phyloP scores from a whole-genome alignment of 2,113 vertebrate genomes.

The Epinephelus cyanopodus region DNA sequence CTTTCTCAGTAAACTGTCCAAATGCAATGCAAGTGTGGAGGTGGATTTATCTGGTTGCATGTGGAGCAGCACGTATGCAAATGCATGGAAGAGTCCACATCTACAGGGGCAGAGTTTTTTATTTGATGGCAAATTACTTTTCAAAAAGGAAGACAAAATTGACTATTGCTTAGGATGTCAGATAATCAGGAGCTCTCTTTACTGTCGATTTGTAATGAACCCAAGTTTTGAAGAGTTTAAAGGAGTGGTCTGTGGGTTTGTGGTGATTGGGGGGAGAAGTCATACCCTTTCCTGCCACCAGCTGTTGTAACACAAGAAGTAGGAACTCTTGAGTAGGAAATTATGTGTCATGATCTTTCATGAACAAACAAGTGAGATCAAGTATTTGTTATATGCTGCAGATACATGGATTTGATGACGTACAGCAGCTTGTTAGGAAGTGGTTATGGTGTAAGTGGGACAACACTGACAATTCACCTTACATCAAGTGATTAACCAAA shows the following conservation, averaged over 20 bases:
- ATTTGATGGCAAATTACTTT: not conserved
- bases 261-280: not conserved
- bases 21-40: slow-evolving; percentile 2
- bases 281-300: not conserved
- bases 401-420: not conserved
- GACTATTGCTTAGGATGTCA: not conserved
- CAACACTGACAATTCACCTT: not conserved
- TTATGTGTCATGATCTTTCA: not conserved
- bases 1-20: slow-evolving; percentile 4
- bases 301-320: not conserved
- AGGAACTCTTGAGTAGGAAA: not conserved
- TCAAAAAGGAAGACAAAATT: not conserved
- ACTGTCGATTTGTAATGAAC: not conserved
- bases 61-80: not conserved
- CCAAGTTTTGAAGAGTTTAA: not conserved
- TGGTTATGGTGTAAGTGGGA: not conserved
- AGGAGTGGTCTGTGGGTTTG: not conserved
- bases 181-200: not conserved
- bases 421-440: not conserved
- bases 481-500: not conserved
- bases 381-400: not conserved
- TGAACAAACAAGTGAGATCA: not conserved
- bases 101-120: not conserved
- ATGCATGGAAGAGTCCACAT: not conserved
- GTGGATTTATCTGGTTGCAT: not conserved